These are phyloP conservation scores for Phasia obesa DNA, from an alignment of 2,888 invertebrate genomes.

Conservation along the genomic window DNA sequence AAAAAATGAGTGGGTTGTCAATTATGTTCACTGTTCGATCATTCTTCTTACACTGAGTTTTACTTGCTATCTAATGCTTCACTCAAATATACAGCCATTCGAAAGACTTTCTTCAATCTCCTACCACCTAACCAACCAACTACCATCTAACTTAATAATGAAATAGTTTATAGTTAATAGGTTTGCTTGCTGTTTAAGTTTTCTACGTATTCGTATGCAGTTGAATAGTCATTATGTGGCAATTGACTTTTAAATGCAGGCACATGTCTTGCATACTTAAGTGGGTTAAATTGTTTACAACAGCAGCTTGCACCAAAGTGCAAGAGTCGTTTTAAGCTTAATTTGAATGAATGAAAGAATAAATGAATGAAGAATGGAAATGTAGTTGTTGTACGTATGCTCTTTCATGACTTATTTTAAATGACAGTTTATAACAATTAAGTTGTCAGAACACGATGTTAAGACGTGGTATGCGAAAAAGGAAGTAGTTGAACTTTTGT, in stretches of 20 bases:
- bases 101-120: conserved; percentile 46
- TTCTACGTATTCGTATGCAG: conserved; percentile 20
- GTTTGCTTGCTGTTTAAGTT: conserved; percentile 33
- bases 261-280: conserved; percentile 69
- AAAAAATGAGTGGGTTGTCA: conserved; percentile 65
- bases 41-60: conserved; percentile 15
- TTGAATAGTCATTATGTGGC: conserved; percentile 66
- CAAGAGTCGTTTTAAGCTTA: conserved; percentile 29
- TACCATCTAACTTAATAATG: conserved; percentile 40
- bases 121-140: conserved; percentile 10
- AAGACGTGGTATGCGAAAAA: conserved; percentile 34
- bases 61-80: neutral
- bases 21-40: conserved; percentile 58
- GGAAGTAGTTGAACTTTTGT: conserved; percentile 52
- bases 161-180: conserved; percentile 55
- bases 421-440: conserved; percentile 69
- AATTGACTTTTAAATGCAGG: conserved; percentile 69
- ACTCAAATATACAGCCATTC: neutral
- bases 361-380: conserved; percentile 29
- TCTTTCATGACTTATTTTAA: conserved; percentile 40
- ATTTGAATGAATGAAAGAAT: conserved; percentile 38
- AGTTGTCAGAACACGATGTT: conserved; percentile 62
- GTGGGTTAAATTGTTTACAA: conserved; percentile 63
- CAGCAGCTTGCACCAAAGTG: conserved; percentile 23
- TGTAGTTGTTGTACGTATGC: conserved; percentile 42